Evolutionary conservation across 2,797 vertebrate genomes (phyloP), one percentile per base, ranked within the genome.

Genomic region (Channallabes apus): DNA sequence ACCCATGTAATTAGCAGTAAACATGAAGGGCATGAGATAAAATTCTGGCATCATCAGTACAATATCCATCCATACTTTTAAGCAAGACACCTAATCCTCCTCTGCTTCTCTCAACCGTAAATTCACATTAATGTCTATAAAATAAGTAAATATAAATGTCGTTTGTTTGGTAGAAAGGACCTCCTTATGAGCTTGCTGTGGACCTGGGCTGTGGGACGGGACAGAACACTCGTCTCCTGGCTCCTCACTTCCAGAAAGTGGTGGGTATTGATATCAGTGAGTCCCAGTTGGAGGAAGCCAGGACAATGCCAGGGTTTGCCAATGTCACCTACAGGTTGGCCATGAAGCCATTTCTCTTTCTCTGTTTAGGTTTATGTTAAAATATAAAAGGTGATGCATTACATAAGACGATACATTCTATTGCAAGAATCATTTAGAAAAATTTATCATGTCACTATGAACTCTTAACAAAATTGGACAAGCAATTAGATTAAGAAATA

Each of bases 131-230:
- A 0, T 59, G 58, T 62, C 56, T 79, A 12, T 1, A 27, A 51
- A 18, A 17, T 46, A 1, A 38, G 12, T 38, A 8, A 38, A 35
- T 12, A 62, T 85, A 38, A 54, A 82, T 38, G 24, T 38, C 14
- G 15, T 75, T 6, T 85, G 68, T 58, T 84, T 73, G 41, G 46
- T 84, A 95, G 94, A 94, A 93, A 76, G 92, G 90, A 65, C 86
- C 84, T 67, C 91, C 92, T 12, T 89, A 92, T 86, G 86, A 87
- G 69, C 87, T 96, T 59, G 94, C 94, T 0, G 93, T 96, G 80
- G 95, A 95, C 89, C 82, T 95, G 80, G 95, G 95, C 24, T 95
- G 95, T 87, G 95, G 95, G 22, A 94, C 94, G 0, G 95, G 95
- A 61, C 94, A 95, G 87, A 93, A 92, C 73, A 88, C 94, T 35